Conservation (phyloP, 23 tunicate species). For the Aplidium turbinatum region DNA sequence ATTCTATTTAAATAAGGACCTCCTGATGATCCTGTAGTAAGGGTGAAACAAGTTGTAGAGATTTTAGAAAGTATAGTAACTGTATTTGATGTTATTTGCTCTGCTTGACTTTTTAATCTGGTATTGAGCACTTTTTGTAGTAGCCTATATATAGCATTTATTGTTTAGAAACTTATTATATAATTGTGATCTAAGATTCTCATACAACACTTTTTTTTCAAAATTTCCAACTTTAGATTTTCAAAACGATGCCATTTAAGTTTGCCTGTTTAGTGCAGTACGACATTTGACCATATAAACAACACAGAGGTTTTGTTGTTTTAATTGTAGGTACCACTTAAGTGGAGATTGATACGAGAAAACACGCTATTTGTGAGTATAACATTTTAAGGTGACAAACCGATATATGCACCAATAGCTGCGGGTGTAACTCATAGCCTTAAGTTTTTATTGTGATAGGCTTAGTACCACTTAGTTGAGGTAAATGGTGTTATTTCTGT, state of each 20-base stretch:
- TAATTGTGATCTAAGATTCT: background rate
- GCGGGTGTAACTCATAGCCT: slow-evolving; percentile 12
- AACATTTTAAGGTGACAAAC: no score
- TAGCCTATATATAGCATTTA: no score
- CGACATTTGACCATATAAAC: no score
- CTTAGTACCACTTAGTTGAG: slow-evolving; percentile 21
- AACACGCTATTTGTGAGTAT: slow-evolving; percentile 29
- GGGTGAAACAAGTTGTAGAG: no score
- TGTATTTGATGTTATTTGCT: no score
- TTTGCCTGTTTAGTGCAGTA: no score
- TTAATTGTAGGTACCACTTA: slow-evolving; percentile 9
- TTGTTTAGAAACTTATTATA: background rate
- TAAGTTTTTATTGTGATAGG: slow-evolving; percentile 46
- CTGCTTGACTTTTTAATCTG: no score
- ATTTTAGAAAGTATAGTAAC: no score
- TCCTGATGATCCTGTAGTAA: no score
- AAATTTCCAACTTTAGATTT: background rate
- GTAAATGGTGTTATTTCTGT: slow-evolving; percentile 39
- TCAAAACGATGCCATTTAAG: background rate
- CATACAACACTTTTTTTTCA: background rate
- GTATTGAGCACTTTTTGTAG: no score
- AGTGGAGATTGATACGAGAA: background rate
- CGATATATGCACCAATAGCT: no score
- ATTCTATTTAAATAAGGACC: no score
- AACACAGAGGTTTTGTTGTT: background rate